Percentiles rank a stretch among this genome's conserved stretches.
phyloP scores from a whole-genome alignment of 2,888 invertebrate genomes.

The Monopis laevigella region DNA sequence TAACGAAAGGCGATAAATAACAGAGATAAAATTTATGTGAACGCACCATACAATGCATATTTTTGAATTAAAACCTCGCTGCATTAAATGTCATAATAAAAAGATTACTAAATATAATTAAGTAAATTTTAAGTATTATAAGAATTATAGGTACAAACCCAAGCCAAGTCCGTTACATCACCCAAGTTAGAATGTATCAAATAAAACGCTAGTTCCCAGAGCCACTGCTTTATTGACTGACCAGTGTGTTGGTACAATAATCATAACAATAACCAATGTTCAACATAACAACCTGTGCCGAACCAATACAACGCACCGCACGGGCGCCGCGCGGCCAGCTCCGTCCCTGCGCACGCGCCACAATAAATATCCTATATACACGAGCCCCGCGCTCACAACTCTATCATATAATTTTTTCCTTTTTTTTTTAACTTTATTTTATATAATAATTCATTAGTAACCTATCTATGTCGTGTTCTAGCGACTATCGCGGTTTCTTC shows the following conservation, averaged over 20 bases:
- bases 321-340: slow-evolving; percentile 45
- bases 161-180: too few relatives aligned
- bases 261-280: slow-evolving; percentile 58
- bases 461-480: slow-evolving; percentile 19
- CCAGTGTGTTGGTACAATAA: slow-evolving; percentile 66
- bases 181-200: too few relatives aligned
- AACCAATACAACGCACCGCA: slow-evolving; percentile 53
- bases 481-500: too few relatives aligned
- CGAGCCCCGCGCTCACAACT: slow-evolving; percentile 4
- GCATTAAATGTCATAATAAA: too few relatives aligned
- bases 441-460: slow-evolving; percentile 32
- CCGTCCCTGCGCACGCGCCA: slow-evolving; percentile 51
- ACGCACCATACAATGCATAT: too few relatives aligned
- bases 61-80: too few relatives aligned
- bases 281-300: slow-evolving; percentile 65
- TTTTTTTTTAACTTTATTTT: slow-evolving; percentile 62
- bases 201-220: slow-evolving; percentile 38
- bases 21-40: too few relatives aligned
- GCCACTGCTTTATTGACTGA: slow-evolving; percentile 68
- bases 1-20: too few relatives aligned
- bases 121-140: too few relatives aligned
- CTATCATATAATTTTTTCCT: slow-evolving; percentile 23
- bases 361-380: slow-evolving; percentile 60
- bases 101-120: too few relatives aligned
- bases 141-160: too few relatives aligned